Percentiles rank a stretch among this genome's conserved stretches.
These are phyloP conservation scores for Crambe crambe DNA, from an alignment of 37 sponge, comb jelly and placozoan genomes.

Conservation along the genomic window DNA sequence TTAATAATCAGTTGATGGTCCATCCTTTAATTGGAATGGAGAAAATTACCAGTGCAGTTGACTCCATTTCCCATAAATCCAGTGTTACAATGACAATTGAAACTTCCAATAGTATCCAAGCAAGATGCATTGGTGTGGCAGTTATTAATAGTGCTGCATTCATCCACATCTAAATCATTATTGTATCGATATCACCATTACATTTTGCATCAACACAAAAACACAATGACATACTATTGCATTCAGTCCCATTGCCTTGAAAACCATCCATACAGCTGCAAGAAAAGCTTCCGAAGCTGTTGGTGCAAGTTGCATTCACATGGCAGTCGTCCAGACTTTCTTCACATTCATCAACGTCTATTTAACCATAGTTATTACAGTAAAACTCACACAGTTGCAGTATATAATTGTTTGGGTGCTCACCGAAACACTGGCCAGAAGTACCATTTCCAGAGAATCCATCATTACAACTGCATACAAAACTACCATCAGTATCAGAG, in stretches of 20 bases:
- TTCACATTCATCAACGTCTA: conserved; percentile 44
- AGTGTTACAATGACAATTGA: conserved; percentile 15
- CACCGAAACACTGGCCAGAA: not conserved
- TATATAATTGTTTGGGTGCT: no score
- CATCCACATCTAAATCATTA: conserved; percentile 39
- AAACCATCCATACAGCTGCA: conserved; percentile 44
- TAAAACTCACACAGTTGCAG: not conserved
- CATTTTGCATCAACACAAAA: no score
- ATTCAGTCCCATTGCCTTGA: conserved; percentile 12
- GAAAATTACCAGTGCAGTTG: conserved; percentile 14
- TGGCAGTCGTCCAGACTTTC: not conserved
- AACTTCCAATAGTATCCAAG: conserved; percentile 36
- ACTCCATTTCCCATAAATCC: conserved; percentile 22
- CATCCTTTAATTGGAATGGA: not conserved
- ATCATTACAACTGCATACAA: no score
- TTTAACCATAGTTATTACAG: not conserved
- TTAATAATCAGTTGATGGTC: not conserved
- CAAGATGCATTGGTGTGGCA: conserved; percentile 30
- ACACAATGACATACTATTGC: not conserved
- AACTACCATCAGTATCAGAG: no score
- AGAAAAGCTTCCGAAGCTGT: conserved; percentile 35
- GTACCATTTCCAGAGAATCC: no score
- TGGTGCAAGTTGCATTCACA: conserved; percentile 29
- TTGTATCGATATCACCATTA: no score
- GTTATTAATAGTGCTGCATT: not conserved